phyloP scores from a whole-genome alignment of 1,140 invertebrate species.

The Grapholita molesta region DNA sequence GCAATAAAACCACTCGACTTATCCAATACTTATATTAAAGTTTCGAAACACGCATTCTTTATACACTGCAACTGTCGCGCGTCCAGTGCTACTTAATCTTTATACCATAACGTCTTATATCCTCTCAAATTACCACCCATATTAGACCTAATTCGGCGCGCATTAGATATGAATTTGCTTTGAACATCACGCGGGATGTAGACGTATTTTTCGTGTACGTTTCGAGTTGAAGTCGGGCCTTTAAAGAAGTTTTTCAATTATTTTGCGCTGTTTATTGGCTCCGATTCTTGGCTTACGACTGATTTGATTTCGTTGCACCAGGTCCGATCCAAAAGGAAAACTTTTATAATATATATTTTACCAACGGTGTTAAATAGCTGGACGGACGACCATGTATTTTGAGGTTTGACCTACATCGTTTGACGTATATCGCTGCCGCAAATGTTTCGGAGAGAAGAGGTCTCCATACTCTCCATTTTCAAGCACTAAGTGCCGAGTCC shows the following conservation, averaged over 20 bases:
- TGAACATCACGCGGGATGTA: neutral
- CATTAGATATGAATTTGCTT: neutral
- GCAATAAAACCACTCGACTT: neutral
- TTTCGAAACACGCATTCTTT: slow-evolving; percentile 2
- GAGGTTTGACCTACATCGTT: neutral
- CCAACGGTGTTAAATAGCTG: no score
- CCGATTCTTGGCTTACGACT: neutral
- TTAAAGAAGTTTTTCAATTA: slow-evolving; percentile 3
- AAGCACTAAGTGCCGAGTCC: no score
- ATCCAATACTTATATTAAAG: neutral
- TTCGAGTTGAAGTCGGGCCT: neutral
- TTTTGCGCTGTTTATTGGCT: neutral
- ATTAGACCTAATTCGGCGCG: neutral
- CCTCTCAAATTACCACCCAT: neutral
- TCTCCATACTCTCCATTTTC: no score
- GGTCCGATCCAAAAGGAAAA: neutral
- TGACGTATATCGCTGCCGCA: no score
- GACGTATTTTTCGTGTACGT: neutral
- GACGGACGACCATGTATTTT: neutral
- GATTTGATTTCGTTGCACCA: neutral
- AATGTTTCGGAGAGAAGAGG: no score
- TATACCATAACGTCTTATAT: neutral
- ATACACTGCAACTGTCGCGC: neutral
- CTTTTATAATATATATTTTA: neutral
- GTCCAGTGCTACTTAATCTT: neutral